phyloP scores from a whole-genome alignment of 2,797 vertebrate species.

The Sarcoramphus papa region DNA sequence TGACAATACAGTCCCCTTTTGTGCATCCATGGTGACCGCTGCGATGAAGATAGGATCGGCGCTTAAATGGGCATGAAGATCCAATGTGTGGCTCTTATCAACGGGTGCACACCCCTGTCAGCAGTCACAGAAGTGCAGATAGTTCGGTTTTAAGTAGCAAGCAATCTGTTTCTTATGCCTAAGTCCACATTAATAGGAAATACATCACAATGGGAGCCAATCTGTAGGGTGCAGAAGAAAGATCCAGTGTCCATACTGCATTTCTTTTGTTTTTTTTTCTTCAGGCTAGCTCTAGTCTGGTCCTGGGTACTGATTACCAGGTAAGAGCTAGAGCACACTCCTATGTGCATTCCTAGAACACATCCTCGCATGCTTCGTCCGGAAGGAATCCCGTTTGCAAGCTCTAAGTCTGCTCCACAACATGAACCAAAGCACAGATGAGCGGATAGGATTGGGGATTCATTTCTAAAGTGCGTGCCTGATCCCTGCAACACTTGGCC shows the following conservation, averaged over 20 bases:
- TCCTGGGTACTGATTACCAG: neutral
- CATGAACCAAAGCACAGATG: fast-evolving
- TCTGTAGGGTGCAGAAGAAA: neutral
- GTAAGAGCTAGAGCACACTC: neutral
- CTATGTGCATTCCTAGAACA: neutral
- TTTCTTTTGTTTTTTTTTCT: neutral
- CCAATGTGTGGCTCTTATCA: fast-evolving
- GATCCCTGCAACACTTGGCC: neutral
- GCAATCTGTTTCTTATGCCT: neutral
- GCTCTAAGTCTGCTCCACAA: neutral
- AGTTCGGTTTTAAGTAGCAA: neutral
- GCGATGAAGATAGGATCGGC: neutral
- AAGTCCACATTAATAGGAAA: neutral
- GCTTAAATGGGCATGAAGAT: fast-evolving
- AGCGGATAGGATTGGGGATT: fast-evolving
- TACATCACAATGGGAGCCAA: neutral
- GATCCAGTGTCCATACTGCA: neutral
- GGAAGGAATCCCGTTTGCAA: neutral
- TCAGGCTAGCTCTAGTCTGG: neutral
- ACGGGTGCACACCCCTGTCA: neutral
- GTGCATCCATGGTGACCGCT: neutral
- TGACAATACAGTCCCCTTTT: neutral
- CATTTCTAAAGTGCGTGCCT: fast-evolving
- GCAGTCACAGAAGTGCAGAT: neutral
- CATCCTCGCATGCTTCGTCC: fast-evolving